Evolutionary conservation across 2,797 vertebrate species (phyloP), one percentile per base, ranked within the genome.

Genomic region (Eulemur coronatus): DNA sequence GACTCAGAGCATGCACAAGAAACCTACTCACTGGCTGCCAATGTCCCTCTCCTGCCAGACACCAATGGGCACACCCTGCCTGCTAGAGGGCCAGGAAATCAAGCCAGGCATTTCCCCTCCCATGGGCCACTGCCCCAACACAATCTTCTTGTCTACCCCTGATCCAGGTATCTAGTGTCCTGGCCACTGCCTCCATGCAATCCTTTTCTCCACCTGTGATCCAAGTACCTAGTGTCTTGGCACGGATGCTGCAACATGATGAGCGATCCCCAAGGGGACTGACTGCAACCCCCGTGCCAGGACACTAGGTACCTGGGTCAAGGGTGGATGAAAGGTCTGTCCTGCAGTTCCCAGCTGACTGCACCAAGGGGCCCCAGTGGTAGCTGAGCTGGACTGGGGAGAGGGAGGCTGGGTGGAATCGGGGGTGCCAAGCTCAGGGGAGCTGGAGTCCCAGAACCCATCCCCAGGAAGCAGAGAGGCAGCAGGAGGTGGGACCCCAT

Each of bases 21-120:
- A 57, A 48, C 52, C 9, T 61, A 43, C 69, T 46, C 67, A n/a
- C 69, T 46, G 67, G 35, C 59, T 80, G 70, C 85, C 72, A 22
- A 14, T 20, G 22, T 28, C 57, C 18, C n/a, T 28, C 30, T 72
- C 57, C 46, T n/a, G 5, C 6, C 67, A 55, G 18, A 50, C 4
- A 48, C 17, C 5, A 33, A 63, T 4, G 28, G 7, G 9, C 7
- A n/a, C 0, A 4, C 11, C n/a, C 18, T 33, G 35, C 43, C 75
- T 20, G 35, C 48, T 1, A n/a, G 5, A n/a, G 72, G 4, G 11
- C 5, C 0, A 1, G 35, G 48, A 17, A 41, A 35, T 26, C 2
- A 1, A 18, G n/a, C 26, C 76, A 61, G 82, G 50, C 10, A 13
- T n/a, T 59, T 70, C 18, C 15, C 17, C 11, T 79, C 41, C 69